Evolutionary conservation across 2,797 vertebrate species (phyloP).

Genomic region (Enteromius treurensis): DNA sequence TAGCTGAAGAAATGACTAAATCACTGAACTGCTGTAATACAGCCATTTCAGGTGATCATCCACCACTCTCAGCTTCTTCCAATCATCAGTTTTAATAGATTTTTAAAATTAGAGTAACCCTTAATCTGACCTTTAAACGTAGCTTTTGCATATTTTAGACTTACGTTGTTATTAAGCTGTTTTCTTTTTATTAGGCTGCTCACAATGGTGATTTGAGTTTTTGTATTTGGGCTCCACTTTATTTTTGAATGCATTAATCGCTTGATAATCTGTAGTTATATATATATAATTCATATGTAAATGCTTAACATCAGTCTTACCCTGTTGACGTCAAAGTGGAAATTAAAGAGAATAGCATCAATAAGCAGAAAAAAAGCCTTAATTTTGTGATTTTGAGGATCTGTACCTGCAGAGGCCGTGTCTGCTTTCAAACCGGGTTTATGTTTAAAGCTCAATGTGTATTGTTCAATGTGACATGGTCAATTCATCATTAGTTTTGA

Average conservation of each 20-base stretch:
- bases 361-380: conserved; percentile 6
- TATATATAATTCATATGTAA: conserved; percentile 3
- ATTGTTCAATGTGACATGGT: conserved; percentile 97
- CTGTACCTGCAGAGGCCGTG: conserved; percentile 77
- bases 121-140: background rate
- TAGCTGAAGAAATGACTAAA: background rate
- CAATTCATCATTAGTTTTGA: conserved; percentile 99
- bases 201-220: background rate
- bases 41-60: background rate
- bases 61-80: no score
- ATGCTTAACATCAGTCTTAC: background rate
- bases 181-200: background rate
- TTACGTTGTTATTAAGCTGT: background rate
- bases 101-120: background rate
- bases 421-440: conserved; percentile 71
- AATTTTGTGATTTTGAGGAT: conserved; percentile 50
- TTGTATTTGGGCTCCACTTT: background rate
- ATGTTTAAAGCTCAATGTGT: conserved; percentile 85
- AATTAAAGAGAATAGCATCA: conserved; percentile 8
- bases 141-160: no score
- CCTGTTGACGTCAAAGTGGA: conserved; percentile 4
- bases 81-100: background rate
- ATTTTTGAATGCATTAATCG: background rate
- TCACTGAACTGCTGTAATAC: background rate
- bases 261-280: background rate